These are phyloP conservation scores for Peucedramus taeniatus DNA, from an alignment of 2,113 vertebrate species.

Conservation along the genomic window DNA sequence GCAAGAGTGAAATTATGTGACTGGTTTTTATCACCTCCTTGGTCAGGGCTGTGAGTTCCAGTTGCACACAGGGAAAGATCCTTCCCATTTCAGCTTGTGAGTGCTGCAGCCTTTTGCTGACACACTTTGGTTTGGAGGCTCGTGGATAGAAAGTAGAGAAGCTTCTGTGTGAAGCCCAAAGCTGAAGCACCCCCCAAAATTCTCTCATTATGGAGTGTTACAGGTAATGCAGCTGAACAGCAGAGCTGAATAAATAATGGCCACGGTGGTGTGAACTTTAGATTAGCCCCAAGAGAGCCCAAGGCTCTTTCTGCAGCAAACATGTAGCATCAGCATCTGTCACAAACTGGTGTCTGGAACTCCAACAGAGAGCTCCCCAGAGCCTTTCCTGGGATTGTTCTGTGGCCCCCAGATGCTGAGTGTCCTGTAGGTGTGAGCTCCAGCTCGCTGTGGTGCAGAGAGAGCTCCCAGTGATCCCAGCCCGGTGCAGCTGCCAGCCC, in stretches of 20 bases:
- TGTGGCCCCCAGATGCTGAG: background rate
- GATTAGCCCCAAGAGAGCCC: background rate
- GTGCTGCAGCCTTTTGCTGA: background rate
- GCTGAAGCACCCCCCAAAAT: background rate
- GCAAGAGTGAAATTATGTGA: background rate
- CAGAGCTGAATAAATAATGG: background rate
- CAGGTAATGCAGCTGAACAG: background rate
- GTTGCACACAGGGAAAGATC: background rate
- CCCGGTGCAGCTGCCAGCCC: background rate
- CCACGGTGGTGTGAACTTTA: slow-evolving; percentile 5
- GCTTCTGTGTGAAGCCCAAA: background rate
- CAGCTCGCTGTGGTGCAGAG: background rate
- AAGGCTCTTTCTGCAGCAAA: background rate
- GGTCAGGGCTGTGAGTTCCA: background rate
- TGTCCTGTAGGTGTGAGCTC: background rate
- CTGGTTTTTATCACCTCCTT: background rate
- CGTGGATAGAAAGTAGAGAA: background rate
- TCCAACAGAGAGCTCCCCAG: background rate
- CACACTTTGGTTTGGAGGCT: background rate
- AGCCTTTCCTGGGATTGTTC: background rate
- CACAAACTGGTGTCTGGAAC: background rate
- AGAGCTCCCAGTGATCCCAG: background rate
- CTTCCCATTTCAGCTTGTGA: background rate
- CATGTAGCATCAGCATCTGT: background rate
- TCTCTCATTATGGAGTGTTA: background rate